Conservation (phyloP, 2,113 vertebrate genomes). For the Dasypus novemcinctus region DNA sequence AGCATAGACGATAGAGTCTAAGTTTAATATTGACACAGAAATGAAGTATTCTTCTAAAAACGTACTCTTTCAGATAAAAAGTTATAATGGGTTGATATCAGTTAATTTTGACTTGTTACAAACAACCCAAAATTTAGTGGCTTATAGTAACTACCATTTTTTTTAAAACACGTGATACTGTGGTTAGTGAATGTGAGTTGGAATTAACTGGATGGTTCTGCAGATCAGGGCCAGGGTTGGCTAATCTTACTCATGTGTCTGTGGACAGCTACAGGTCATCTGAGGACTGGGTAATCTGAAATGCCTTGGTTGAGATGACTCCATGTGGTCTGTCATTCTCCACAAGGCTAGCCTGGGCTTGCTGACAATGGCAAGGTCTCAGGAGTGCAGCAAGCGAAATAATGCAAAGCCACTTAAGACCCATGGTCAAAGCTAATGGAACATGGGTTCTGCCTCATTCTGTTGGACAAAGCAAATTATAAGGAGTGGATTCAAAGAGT, state of each 20-base stretch:
- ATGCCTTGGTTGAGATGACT: not conserved
- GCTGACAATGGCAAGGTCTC: not conserved
- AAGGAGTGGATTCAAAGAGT: not conserved
- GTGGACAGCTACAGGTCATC: not conserved
- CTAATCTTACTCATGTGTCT: not conserved
- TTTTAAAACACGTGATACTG: not conserved
- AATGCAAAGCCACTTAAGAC: not conserved
- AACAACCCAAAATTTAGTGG: not conserved
- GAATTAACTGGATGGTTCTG: not conserved
- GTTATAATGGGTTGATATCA: not conserved
- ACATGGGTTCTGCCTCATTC: not conserved
- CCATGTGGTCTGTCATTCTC: not conserved
- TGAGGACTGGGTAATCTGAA: not conserved
- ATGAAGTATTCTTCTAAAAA: not conserved
- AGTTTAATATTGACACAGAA: not conserved
- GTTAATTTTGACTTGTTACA: not conserved
- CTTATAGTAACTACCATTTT: not conserved
- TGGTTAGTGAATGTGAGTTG: not conserved
- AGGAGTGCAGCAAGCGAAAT: not conserved
- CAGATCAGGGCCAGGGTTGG: not conserved
- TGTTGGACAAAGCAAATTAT: not conserved
- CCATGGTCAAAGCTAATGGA: not conserved
- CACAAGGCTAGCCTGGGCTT: not conserved
- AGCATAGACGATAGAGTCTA: not conserved
- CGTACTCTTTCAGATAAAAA: not conserved